A percentile compares a stretch with the other conserved stretches of the same genome.
These are phyloP conservation scores for Acleris holmiana DNA, from an alignment of 2,888 invertebrate species.

Conservation along the genomic window DNA sequence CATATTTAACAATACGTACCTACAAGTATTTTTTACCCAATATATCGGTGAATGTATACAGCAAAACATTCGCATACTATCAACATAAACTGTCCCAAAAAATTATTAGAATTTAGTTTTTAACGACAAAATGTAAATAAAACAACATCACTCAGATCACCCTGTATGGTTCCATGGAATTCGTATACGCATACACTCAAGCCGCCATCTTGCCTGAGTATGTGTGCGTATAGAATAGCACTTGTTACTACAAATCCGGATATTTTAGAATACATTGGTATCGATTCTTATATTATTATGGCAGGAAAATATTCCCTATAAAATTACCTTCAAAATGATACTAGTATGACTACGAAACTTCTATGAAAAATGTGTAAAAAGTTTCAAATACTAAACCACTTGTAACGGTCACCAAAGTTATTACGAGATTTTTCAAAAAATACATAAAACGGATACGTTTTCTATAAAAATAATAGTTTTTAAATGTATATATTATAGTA, in stretches of 20 bases:
- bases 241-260: conserved; percentile 15
- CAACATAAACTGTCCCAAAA: conserved; percentile 9
- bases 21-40: conserved; percentile 1
- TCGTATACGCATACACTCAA: conserved; percentile 16
- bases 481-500: conserved; percentile 8
- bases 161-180: conserved; percentile 19
- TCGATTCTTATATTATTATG: conserved; percentile 9
- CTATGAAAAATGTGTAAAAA: conserved; percentile 12
- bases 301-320: conserved; percentile 14
- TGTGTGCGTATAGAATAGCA: conserved; percentile 18
- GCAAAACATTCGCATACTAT: conserved; percentile 8
- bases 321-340: conserved; percentile 16
- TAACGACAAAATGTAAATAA: conserved; percentile 10
- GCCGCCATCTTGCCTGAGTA: conserved; percentile 19
- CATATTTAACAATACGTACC: conserved; percentile 3
- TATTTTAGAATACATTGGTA: conserved; percentile 16
- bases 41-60: conserved; percentile 7
- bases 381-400: conserved; percentile 15
- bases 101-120: conserved; percentile 11
- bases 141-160: conserved; percentile 10
- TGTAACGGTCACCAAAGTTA: conserved; percentile 14
- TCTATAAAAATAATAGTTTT: conserved; percentile 6
- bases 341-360: conserved; percentile 11
- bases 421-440: no score
- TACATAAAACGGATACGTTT: no score